Evolutionary conservation across 1,140 invertebrate genomes (phyloP), one percentile per base, ranked within the genome.

Genomic region (Pseudomyrmex sp.): DNA sequence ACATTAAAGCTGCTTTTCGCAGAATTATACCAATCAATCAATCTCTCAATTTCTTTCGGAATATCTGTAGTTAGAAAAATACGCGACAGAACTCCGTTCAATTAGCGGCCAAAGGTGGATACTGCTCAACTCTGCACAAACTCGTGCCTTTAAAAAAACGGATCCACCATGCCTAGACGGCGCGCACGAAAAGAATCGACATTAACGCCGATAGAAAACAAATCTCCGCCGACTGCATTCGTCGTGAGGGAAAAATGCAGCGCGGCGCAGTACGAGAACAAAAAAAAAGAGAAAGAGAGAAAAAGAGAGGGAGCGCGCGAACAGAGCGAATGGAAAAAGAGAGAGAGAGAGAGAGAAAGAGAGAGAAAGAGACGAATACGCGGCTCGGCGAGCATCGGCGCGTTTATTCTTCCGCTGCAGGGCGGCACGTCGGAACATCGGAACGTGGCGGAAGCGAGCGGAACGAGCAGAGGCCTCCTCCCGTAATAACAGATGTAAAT

Each of bases 401-500:
- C 85, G 77, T 88, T 89, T 70, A 80, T 86, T 88, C 79, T 75
- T 79, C 70, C 80, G 56, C 83, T 69, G 59, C 72, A 85, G 87
- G 83, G 70, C 83, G 72, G 86, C 83, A 87, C 85, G 79, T 86
- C 83, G 87, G 88, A 85, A 88, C 88, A 91, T 90, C 88, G 84
- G 68, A 86, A 82, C 84, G 85, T 85, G 84, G 70, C 66, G 87
- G 87, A 86, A 88, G 73, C 82, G 72, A 75, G 70, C 72, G 73
- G 86, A 88, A 84, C 88, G 85, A 76, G 85, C 77, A 83, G 87
- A 77, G 89, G 90, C 90, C 89, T 92, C 86, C 86, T 91, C 87
- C 88, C 91, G 91, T 93, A 94, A 94, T 94, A 94, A 94, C 93
- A 94, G 93, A 94, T 94, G 93, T 94, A 94, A 94, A 94, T 94